These are phyloP conservation scores for Lissonota sp. DNA, from an alignment of 2,888 invertebrate genomes.

Conservation along the genomic window DNA sequence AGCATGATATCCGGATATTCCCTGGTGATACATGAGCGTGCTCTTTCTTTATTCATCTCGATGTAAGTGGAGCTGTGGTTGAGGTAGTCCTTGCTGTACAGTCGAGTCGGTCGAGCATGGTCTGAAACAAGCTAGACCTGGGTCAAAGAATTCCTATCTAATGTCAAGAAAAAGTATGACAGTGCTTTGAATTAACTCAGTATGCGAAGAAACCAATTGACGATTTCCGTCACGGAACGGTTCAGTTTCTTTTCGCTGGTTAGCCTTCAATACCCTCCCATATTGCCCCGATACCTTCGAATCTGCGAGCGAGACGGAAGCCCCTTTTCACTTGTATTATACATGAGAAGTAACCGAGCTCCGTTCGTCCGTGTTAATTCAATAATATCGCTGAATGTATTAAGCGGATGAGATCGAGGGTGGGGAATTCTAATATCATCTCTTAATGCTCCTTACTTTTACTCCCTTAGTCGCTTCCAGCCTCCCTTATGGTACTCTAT, in stretches of 20 bases:
- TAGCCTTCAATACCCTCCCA: slow-evolving; percentile 19
- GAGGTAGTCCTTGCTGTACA: no score
- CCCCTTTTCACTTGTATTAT: slow-evolving; percentile 32
- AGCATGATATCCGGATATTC: slow-evolving; percentile 27
- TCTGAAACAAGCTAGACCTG: no score
- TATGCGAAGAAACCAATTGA: no score
- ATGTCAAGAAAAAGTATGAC: no score
- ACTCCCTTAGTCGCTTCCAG: slow-evolving; percentile 32
- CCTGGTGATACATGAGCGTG: slow-evolving; percentile 23
- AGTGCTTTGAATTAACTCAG: no score
- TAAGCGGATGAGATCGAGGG: slow-evolving; percentile 75
- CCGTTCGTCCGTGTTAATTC: slow-evolving; percentile 76
- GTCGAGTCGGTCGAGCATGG: no score
- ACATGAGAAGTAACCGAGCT: slow-evolving; percentile 67
- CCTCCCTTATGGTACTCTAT: neutral
- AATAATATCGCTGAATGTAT: slow-evolving; percentile 79
- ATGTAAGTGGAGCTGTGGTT: slow-evolving; percentile 1
- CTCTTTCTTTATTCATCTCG: slow-evolving; percentile 38
- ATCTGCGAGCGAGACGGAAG: slow-evolving; percentile 1
- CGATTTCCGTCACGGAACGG: no score
- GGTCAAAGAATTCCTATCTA: no score
- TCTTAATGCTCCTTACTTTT: slow-evolving; percentile 72
- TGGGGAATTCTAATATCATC: slow-evolving; percentile 72
- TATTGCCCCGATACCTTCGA: slow-evolving; percentile 35
- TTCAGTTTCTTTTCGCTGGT: neutral